These are phyloP conservation scores for Coregonus suidteri DNA, from an alignment of 2,797 vertebrate species.

Conservation along the genomic window DNA sequence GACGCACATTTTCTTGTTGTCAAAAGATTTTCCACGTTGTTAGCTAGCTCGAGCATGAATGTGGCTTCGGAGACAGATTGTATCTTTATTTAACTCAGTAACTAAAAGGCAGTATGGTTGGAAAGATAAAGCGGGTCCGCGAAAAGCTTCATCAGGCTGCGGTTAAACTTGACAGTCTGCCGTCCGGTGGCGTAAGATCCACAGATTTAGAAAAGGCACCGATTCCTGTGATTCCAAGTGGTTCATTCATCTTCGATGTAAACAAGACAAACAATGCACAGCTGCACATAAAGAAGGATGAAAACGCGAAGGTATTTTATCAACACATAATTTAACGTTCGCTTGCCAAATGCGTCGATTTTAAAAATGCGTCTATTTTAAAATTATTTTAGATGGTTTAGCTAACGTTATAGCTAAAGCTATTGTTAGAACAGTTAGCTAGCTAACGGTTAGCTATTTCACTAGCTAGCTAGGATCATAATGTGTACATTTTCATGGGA, in stretches of 20 bases:
- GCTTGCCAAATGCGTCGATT: background rate
- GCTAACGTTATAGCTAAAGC: background rate
- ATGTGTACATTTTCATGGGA: too few species aligned
- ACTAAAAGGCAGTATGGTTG: constrained; percentile 63
- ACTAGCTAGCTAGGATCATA: background rate
- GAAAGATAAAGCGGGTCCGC: constrained; percentile 72
- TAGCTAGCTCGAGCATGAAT: background rate
- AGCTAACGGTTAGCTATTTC: background rate
- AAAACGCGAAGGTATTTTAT: background rate
- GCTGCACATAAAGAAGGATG: background rate
- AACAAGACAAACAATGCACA: constrained; percentile 5
- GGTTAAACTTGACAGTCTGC: constrained; percentile 54
- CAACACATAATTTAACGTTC: background rate
- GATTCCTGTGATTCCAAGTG: background rate
- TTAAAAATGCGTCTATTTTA: too few species aligned
- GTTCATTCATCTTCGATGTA: background rate
- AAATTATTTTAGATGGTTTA: background rate
- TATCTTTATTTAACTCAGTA: constrained; percentile 1
- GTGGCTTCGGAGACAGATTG: background rate
- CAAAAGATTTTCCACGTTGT: constrained; percentile 10
- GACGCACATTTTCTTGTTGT: background rate
- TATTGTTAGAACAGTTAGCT: background rate
- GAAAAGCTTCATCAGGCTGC: constrained; percentile 76
- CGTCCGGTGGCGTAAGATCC: background rate
- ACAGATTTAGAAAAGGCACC: constrained; percentile 25